Base-by-base conservation (phyloP, 2,113 vertebrate genomes). In the Halichoerus grypus region DNA sequence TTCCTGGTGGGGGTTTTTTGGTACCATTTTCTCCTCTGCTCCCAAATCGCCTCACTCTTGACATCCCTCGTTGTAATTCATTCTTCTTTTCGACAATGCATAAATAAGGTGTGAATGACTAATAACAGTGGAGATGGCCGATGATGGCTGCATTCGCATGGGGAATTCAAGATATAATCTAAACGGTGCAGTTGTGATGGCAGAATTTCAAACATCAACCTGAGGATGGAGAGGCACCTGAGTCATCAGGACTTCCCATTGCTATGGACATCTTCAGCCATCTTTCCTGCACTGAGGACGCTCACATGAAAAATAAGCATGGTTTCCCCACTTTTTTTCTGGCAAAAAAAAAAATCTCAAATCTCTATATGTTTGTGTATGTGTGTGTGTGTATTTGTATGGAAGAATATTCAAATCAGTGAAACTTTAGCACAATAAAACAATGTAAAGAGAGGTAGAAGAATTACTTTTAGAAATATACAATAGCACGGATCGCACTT, bases 181-280 rank as follows among this genome's bases (percentile, higher is more conserved):
- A 33, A 81, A 72, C 12, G n/a, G 53, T 19, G 63, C 7, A 0
- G 42, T 33, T 59, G 1, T 26, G 31, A 65, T 14, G 26, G 31
- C 33, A 15, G 36, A 88, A 91, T 94, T 61, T 82, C 96, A 93
- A 59, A 57, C n/a, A 18, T 36, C n/a, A 15, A 11, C 33, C 19
- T 39, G 57, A 46, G 33, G 3, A 67, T 24, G 46, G 31, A 65
- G 42, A 67, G 6, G 4, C 4, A 3, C 21, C 24, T 19, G 12
- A n/a, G 7, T 13, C 59, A 13, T 0, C 0, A 0, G 3, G 57
- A 18, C n/a, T 11, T 59, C 59, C 46, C n/a, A 7, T 1, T 1
- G 28, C 15, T 28, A 1, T 3, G 0, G 7, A n/a, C 19, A 31
- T 15, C 61, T 63, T 77, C 59, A 53, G 46, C 39, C 77, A 7